phyloP scores from a whole-genome alignment of 2,888 invertebrate species.

The Oscheius sp. region DNA sequence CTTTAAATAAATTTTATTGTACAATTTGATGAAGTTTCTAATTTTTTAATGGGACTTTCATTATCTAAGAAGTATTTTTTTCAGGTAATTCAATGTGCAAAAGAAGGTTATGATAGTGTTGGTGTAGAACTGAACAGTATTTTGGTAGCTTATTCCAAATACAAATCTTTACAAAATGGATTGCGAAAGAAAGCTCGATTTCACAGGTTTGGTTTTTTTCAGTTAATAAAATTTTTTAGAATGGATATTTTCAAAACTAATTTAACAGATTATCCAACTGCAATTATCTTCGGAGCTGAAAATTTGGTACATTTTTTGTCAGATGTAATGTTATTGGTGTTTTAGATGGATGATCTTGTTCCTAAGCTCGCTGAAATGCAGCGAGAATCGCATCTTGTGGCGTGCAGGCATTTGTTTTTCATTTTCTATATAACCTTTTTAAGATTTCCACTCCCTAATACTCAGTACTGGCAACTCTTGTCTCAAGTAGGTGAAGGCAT shows the following conservation, averaged over 20 bases:
- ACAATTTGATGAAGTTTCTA: too few relatives aligned
- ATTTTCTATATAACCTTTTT: too few relatives aligned
- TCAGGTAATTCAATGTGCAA: conserved; percentile 66
- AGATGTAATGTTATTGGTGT: too few relatives aligned
- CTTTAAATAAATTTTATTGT: too few relatives aligned
- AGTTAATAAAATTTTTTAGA: conserved; percentile 15
- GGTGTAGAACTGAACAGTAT: conserved; percentile 67
- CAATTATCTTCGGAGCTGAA: conserved; percentile 67
- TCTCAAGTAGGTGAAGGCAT: conserved; percentile 65
- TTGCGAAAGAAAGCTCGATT: conserved; percentile 41
- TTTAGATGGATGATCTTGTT: conserved; percentile 59
- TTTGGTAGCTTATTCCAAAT: conserved; percentile 61
- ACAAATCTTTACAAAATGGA: conserved; percentile 39
- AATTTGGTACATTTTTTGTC: too few relatives aligned
- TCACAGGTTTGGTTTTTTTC: conserved; percentile 21
- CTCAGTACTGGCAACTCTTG: conserved; percentile 44
- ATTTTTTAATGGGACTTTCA: background rate
- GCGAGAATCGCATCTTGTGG: conserved; percentile 53
- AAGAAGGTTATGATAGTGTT: conserved; percentile 54
- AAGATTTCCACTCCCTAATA: conserved; percentile 65
- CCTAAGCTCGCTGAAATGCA: conserved; percentile 65
- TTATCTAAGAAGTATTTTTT: background rate
- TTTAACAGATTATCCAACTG: conserved; percentile 56
- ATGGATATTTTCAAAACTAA: conserved; percentile 65
- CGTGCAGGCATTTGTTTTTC: too few relatives aligned